Conservation (phyloP, 2,888 invertebrate species). For the Merodon equestris region DNA sequence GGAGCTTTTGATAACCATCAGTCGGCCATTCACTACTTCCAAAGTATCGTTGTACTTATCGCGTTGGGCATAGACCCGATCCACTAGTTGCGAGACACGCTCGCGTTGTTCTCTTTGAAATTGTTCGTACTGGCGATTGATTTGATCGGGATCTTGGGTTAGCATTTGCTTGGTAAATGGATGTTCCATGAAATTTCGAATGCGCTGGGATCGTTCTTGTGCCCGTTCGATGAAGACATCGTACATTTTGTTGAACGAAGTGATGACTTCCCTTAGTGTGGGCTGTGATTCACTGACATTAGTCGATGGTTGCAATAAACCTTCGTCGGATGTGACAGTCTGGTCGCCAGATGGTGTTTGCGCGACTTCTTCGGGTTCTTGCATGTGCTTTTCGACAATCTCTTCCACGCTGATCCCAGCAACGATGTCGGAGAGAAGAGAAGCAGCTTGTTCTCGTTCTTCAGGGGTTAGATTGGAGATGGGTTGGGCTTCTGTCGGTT, state of each 20-base stretch:
- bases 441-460: neutral
- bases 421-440: neutral
- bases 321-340: neutral
- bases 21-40: constrained; percentile 74
- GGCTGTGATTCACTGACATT: neutral
- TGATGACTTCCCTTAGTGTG: constrained; percentile 65
- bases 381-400: too few relatives aligned
- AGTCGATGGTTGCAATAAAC: neutral
- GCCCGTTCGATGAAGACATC: constrained; percentile 49
- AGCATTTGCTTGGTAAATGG: constrained; percentile 66
- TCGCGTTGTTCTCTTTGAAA: constrained; percentile 66
- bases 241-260: constrained; percentile 66
- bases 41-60: constrained; percentile 74
- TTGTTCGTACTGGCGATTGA: constrained; percentile 70
- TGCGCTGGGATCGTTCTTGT: constrained; percentile 32
- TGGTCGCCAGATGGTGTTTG: neutral
- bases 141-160: constrained; percentile 66
- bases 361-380: neutral
- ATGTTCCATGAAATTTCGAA: constrained; percentile 53
- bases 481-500: neutral
- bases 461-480: neutral
- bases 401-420: neutral
- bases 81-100: constrained; percentile 70
- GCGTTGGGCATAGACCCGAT: constrained; percentile 73
- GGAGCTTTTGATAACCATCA: constrained; percentile 74